These are phyloP conservation scores for Spinus pinus DNA, from an alignment of 2,797 vertebrate genomes.

Conservation along the genomic window DNA sequence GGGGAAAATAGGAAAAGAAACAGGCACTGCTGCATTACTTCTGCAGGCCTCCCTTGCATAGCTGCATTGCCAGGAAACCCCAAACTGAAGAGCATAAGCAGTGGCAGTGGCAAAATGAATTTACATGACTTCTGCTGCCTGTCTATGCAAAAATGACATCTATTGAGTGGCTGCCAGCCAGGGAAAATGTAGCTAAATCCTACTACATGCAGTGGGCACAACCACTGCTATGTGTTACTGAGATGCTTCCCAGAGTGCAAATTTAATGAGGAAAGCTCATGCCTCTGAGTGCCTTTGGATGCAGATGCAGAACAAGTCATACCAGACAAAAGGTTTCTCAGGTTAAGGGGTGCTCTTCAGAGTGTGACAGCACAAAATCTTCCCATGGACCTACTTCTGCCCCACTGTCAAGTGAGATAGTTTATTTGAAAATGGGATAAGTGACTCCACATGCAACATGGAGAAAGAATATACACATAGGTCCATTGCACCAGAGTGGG, in stretches of 20 bases:
- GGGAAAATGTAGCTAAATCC: neutral
- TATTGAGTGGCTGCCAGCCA: neutral
- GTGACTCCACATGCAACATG: neutral
- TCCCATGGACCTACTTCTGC: neutral
- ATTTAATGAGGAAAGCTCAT: neutral
- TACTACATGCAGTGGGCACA: neutral
- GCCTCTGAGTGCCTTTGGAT: neutral
- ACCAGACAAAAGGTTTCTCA: neutral
- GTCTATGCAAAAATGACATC: neutral
- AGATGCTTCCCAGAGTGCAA: neutral
- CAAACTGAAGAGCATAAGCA: neutral
- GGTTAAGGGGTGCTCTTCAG: neutral
- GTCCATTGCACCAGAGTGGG: neutral
- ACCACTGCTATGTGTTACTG: neutral
- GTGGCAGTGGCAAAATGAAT: neutral
- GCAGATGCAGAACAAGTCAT: neutral
- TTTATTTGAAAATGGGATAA: neutral
- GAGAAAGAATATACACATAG: fast-evolving
- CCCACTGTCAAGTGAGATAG: neutral
- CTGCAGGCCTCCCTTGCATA: neutral
- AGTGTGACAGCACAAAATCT: neutral
- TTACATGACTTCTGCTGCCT: neutral
- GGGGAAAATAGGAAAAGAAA: neutral
- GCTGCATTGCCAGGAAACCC: neutral
- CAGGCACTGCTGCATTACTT: neutral